These are phyloP conservation scores for Halictus quadricinctus DNA, from an alignment of 2,888 invertebrate genomes.

Conservation along the genomic window DNA sequence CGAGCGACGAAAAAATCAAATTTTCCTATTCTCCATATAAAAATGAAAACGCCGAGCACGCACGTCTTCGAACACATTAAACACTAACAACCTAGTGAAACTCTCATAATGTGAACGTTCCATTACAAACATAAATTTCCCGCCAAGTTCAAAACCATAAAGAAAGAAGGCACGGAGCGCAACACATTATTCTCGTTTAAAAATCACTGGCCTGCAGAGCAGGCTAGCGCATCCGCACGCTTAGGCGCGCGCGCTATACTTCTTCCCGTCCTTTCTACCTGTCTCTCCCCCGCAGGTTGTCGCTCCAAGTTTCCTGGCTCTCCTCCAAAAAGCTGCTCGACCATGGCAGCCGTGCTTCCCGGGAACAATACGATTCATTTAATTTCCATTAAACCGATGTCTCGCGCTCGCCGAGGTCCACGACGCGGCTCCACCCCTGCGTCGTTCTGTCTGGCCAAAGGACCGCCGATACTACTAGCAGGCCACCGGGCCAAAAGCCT, in stretches of 20 bases:
- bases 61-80: too few relatives aligned
- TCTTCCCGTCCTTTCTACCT: background rate
- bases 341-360: conserved; percentile 34
- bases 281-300: background rate
- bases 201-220: background rate
- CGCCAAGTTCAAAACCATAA: background rate
- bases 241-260: background rate
- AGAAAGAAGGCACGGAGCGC: background rate
- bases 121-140: background rate
- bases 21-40: too few relatives aligned
- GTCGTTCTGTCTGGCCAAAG: conserved; percentile 35
- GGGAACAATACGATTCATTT: conserved; percentile 69
- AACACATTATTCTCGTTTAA: background rate
- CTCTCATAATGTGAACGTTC: background rate
- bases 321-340: conserved; percentile 52
- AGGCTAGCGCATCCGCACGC: background rate
- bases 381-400: conserved; percentile 66
- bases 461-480: conserved; percentile 34
- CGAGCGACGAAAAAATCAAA: too few relatives aligned
- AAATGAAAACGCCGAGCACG: too few relatives aligned
- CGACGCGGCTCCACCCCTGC: background rate
- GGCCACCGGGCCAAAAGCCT: conserved; percentile 11
- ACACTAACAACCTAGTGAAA: too few relatives aligned
- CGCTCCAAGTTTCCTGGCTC: conserved; percentile 43
- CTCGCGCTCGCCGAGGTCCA: conserved; percentile 33